These are phyloP conservation scores for Myodes glareolus DNA, from an alignment of 2,113 vertebrate genomes.

Conservation along the genomic window DNA sequence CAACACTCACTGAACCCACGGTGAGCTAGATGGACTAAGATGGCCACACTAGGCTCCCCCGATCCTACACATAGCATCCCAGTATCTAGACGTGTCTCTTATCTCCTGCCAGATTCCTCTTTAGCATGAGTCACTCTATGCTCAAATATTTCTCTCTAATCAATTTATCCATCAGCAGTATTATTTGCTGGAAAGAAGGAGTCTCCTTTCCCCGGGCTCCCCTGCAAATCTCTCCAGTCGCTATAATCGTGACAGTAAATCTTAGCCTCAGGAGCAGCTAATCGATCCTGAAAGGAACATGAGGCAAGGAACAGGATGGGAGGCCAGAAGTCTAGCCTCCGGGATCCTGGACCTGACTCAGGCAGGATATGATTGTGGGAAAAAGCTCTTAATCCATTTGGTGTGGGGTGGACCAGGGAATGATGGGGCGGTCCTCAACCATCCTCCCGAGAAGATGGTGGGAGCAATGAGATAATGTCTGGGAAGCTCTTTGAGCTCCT, in stretches of 20 bases:
- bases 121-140: constrained; percentile 13
- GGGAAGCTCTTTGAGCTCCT: constrained; percentile 55
- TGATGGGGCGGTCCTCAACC: neutral
- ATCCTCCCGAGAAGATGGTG: neutral
- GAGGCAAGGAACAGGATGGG: neutral
- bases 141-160: neutral
- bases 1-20: neutral
- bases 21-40: neutral
- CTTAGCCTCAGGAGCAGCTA: neutral
- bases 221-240: neutral
- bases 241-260: neutral
- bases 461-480: constrained; percentile 72
- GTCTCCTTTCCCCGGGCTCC: neutral
- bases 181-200: neutral
- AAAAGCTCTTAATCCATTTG: constrained; percentile 56
- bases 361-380: neutral
- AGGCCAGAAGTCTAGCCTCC: neutral
- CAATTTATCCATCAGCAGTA: constrained; percentile 15
- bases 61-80: neutral
- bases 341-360: neutral
- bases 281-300: neutral
- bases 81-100: neutral
- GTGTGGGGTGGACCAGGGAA: neutral
- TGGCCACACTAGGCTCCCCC: neutral
- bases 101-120: constrained; percentile 3